phyloP scores from a whole-genome alignment of 2,888 invertebrate genomes.

The Muscina levida region DNA sequence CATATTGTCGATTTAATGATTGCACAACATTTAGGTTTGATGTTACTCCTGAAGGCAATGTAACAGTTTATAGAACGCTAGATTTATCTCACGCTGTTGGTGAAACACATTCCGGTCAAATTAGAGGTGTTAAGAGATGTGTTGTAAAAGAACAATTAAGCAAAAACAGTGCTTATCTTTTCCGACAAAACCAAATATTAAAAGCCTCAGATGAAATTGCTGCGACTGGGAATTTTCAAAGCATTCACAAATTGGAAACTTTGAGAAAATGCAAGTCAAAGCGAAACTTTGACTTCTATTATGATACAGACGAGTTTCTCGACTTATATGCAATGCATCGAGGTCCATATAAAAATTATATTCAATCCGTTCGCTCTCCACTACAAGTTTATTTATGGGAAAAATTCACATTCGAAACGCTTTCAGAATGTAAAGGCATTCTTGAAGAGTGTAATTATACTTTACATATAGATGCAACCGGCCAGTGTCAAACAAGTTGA shows the following conservation, averaged over 20 bases:
- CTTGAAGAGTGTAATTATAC: neutral
- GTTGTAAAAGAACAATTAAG: neutral
- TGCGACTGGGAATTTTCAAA: conserved; percentile 18
- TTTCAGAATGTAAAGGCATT: neutral
- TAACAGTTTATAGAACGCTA: conserved; percentile 15
- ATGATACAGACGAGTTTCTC: neutral
- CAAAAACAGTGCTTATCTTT: too few relatives aligned
- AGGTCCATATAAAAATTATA: conserved; percentile 19
- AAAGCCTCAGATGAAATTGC: conserved; percentile 19
- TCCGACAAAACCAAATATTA: conserved; percentile 13
- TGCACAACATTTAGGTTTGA: conserved; percentile 24
- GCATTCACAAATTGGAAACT: conserved; percentile 20
- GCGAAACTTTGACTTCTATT: neutral
- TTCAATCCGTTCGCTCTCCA: neutral
- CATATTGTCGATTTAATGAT: conserved; percentile 9
- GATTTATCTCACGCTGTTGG: conserved; percentile 15
- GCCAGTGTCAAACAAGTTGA: too few relatives aligned
- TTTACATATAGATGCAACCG: too few relatives aligned
- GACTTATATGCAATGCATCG: neutral
- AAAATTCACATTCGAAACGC: too few relatives aligned
- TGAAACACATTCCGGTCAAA: conserved; percentile 13
- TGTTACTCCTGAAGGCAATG: conserved; percentile 1
- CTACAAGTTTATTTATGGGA: neutral
- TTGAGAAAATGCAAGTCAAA: conserved; percentile 22
- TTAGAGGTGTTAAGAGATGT: conserved; percentile 29